These are phyloP conservation scores for Sylvilagus floridanus DNA, from an alignment of 2,797 vertebrate genomes.

Conservation along the genomic window DNA sequence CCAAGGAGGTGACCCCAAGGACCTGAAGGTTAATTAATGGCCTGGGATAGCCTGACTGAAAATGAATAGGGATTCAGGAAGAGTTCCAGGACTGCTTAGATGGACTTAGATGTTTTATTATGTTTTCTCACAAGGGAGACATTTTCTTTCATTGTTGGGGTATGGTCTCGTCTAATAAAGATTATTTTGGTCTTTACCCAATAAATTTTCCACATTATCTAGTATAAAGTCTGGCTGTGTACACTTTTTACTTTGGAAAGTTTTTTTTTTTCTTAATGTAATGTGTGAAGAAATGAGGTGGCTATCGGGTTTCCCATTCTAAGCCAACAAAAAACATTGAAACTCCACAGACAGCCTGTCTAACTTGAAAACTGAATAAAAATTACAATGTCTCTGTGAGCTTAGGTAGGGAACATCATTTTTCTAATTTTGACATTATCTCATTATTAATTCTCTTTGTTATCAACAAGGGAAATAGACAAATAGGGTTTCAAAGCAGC, in stretches of 20 bases:
- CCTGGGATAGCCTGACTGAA: conserved; percentile 2
- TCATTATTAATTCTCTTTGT: conserved; percentile 7
- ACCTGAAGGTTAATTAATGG: conserved; percentile 60
- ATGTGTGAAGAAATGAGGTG: conserved; percentile 6
- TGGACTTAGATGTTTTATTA: background rate
- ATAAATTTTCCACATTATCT: conserved; percentile 25
- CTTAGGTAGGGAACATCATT: background rate
- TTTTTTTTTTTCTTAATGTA: conserved; percentile 28
- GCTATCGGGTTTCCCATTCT: conserved; percentile 56
- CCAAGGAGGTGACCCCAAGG: conserved; percentile 21
- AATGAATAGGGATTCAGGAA: conserved; percentile 61
- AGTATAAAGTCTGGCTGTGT: conserved; percentile 8
- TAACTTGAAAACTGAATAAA: conserved; percentile 40
- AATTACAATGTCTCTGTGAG: background rate
- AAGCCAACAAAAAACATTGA: conserved; percentile 31
- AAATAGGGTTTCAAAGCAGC: conserved; percentile 10
- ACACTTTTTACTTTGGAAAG: background rate
- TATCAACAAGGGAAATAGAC: background rate
- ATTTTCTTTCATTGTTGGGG: conserved; percentile 22
- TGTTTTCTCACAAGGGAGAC: conserved; percentile 38
- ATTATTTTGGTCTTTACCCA: conserved; percentile 18
- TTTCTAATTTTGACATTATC: conserved; percentile 27
- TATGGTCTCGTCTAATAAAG: conserved; percentile 43
- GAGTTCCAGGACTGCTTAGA: background rate
- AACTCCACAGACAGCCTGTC: background rate